A percentile compares a stretch with the other conserved stretches of the same genome.
Conservation (phyloP, 2,888 invertebrate genomes). For the Tenthredo mesomela region DNA sequence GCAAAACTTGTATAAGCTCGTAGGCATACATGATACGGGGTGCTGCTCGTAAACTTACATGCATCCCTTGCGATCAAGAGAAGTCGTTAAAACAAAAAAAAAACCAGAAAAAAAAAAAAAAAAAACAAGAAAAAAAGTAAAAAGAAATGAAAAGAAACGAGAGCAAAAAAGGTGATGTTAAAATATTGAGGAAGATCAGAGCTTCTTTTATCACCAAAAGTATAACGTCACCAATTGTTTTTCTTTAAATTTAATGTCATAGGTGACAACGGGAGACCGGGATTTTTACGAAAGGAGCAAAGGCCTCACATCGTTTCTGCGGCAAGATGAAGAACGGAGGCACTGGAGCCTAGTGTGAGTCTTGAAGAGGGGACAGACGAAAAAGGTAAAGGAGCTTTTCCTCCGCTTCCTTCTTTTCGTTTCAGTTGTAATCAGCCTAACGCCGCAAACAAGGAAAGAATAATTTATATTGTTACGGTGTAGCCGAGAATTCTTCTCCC, state of each 20-base stretch:
- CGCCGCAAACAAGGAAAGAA: slow-evolving; percentile 22
- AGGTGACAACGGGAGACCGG: not conserved
- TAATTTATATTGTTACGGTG: slow-evolving; percentile 21
- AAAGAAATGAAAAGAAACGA: not conserved
- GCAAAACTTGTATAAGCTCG: not conserved
- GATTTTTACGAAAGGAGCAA: not conserved
- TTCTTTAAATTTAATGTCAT: not conserved
- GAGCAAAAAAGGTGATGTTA: not conserved
- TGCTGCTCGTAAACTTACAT: not conserved
- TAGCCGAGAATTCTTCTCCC: slow-evolving; percentile 6
- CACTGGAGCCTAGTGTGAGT: not conserved
- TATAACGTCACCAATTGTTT: not conserved
- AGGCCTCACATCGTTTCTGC: not conserved
- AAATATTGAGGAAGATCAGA: not conserved
- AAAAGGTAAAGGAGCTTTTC: not conserved
- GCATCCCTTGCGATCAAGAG: not conserved
- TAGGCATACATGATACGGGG: not conserved
- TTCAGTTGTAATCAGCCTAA: slow-evolving; percentile 31
- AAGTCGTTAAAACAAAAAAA: not conserved
- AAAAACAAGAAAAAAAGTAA: not conserved
- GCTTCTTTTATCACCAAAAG: not conserved
- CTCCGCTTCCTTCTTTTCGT: not conserved
- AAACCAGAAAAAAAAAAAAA: too few species aligned
- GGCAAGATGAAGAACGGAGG: slow-evolving; percentile 23
- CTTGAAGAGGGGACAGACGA: not conserved